These are phyloP conservation scores for Rhinophrynus dorsalis DNA, from an alignment of 2,797 vertebrate genomes.

Conservation along the genomic window DNA sequence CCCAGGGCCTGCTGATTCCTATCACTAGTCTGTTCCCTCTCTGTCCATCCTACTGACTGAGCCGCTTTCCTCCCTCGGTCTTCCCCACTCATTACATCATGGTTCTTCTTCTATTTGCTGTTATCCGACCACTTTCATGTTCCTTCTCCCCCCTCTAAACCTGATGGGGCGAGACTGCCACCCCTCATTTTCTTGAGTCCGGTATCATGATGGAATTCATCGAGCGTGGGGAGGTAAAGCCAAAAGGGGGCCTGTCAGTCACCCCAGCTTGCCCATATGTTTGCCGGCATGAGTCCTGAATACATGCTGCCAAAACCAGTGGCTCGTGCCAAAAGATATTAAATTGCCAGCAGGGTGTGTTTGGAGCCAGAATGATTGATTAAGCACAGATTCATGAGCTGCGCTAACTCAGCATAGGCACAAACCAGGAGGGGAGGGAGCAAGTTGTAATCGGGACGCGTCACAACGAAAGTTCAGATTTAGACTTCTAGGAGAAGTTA, in stretches of 20 bases:
- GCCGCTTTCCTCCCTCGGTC: neutral
- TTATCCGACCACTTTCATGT: neutral
- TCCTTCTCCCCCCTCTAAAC: conserved; percentile 13
- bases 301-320: conserved; percentile 64
- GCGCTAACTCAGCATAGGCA: conserved; percentile 48
- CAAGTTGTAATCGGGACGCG: neutral
- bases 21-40: too few species aligned
- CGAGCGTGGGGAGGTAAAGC: conserved; percentile 59
- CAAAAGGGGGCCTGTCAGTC: conserved; percentile 78
- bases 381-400: conserved; percentile 70
- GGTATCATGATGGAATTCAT: conserved; percentile 17
- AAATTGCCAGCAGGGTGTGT: conserved; percentile 77
- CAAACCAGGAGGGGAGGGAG: neutral
- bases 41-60: too few species aligned
- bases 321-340: conserved; percentile 79
- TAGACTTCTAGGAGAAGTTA: too few species aligned
- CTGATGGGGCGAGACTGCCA: conserved; percentile 53
- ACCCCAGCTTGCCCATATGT: conserved; percentile 75
- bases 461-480: conserved; percentile 1
- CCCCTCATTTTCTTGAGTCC: conserved; percentile 61
- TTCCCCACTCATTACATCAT: neutral
- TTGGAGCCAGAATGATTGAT: conserved; percentile 80
- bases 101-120: neutral
- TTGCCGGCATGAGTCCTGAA: conserved; percentile 71
- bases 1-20: too few species aligned